These are phyloP conservation scores for Caenorhabditis sinica DNA, from an alignment of 2,888 invertebrate genomes.

Conservation along the genomic window DNA sequence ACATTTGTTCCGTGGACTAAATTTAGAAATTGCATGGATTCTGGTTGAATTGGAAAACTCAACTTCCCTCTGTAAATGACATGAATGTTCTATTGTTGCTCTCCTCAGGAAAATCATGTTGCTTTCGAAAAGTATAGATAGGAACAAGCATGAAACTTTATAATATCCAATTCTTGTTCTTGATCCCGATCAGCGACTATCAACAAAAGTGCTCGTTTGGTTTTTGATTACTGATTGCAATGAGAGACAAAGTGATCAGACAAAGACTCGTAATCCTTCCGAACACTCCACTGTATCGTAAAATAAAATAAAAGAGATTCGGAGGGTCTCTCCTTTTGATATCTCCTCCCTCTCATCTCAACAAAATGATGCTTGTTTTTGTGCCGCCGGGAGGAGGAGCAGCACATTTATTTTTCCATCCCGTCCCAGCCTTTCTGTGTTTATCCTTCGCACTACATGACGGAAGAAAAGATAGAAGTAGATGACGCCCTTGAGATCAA, in stretches of 20 bases:
- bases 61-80: background rate
- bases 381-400: constrained; percentile 25
- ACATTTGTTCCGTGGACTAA: background rate
- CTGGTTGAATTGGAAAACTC: background rate
- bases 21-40: background rate
- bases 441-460: constrained; percentile 47
- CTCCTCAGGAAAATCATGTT: no score
- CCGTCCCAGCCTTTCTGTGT: constrained; percentile 41
- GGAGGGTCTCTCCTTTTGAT: constrained; percentile 23
- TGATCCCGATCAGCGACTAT: background rate
- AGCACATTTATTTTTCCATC: constrained; percentile 30
- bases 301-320: constrained; percentile 2
- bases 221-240: background rate
- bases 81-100: no score
- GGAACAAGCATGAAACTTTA: no score
- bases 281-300: constrained; percentile 32
- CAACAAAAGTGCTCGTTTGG: constrained; percentile 2
- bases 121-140: no score
- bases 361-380: constrained; percentile 48
- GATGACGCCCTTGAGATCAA: constrained; percentile 53
- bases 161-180: no score
- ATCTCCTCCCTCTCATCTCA: constrained; percentile 27
- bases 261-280: constrained; percentile 14
- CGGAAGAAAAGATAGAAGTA: constrained; percentile 12
- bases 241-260: background rate